Evolutionary conservation across 1,140 invertebrate species (phyloP).

Genomic region (Akabosia matsudoensis): DNA sequence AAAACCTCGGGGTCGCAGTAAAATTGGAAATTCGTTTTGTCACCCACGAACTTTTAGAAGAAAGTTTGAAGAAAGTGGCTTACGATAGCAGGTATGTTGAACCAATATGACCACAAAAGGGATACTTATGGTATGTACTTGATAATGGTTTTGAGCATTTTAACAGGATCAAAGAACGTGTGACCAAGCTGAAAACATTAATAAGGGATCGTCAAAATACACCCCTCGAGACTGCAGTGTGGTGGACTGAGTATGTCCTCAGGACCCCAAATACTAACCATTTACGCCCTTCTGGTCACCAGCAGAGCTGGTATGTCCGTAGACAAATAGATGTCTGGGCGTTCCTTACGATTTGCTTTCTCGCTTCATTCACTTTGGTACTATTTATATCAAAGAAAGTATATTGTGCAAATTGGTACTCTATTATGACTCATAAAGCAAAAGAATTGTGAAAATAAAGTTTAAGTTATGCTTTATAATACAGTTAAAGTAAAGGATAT

Average conservation of each 20-base stretch:
- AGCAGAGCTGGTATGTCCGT: constrained; percentile 32
- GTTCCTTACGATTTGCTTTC: too few species aligned
- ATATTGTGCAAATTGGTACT: too few species aligned
- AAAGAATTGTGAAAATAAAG: too few species aligned
- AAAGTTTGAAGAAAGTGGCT: neutral
- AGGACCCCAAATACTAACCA: constrained; percentile 30
- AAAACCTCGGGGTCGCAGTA: neutral
- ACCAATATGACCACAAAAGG: too few species aligned
- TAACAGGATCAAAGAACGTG: constrained; percentile 21
- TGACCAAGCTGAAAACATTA: neutral
- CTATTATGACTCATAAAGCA: too few species aligned
- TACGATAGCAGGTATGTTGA: neutral
- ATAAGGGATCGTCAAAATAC: constrained; percentile 33
- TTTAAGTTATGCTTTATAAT: too few species aligned
- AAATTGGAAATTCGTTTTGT: neutral
- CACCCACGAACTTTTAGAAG: neutral
- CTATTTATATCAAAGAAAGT: too few species aligned
- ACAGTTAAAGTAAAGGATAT: too few species aligned
- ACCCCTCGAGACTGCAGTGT: constrained; percentile 35
- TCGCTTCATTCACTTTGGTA: too few species aligned
- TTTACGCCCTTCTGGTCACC: constrained; percentile 24
- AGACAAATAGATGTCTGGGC: constrained; percentile 40
- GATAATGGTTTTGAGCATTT: neutral
- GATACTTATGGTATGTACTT: too few species aligned
- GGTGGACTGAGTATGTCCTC: constrained; percentile 46